phyloP scores from a whole-genome alignment of 2,797 vertebrate genomes.

The Hirundo rustica region DNA sequence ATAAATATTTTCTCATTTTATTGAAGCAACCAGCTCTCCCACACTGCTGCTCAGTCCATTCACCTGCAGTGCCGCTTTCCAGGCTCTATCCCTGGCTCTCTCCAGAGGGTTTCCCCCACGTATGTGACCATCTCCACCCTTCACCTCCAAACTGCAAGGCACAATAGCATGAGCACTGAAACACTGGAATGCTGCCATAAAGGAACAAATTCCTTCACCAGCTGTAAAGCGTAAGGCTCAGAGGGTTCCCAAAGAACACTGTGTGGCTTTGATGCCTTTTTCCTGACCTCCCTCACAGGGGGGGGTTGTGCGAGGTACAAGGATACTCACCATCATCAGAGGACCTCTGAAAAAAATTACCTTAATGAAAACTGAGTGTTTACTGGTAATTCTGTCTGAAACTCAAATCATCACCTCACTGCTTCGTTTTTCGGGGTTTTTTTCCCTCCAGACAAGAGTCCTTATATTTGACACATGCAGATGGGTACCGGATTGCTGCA shows the following conservation, averaged over 20 bases:
- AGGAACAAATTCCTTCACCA: background rate
- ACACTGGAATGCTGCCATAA: background rate
- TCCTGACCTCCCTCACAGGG: background rate
- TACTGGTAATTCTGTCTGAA: background rate
- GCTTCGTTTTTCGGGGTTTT: background rate
- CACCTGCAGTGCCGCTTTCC: background rate
- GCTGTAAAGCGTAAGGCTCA: background rate
- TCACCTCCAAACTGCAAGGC: background rate
- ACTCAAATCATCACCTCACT: background rate
- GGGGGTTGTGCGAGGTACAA: fast-evolving
- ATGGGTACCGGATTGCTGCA: background rate
- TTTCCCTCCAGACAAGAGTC: background rate
- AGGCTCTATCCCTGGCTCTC: background rate
- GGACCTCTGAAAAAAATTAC: background rate
- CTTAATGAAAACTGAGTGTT: background rate
- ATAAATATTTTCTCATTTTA: background rate
- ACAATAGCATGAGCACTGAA: background rate
- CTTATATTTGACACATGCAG: fast-evolving
- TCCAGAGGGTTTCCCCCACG: fast-evolving
- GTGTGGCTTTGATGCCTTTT: background rate
- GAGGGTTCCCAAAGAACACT: background rate
- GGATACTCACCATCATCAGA: background rate
- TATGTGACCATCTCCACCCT: fast-evolving
- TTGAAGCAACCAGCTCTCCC: fast-evolving
- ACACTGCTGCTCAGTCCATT: background rate